These are phyloP conservation scores for Jaculus jaculus DNA, from an alignment of 2,113 vertebrate genomes.

Conservation along the genomic window DNA sequence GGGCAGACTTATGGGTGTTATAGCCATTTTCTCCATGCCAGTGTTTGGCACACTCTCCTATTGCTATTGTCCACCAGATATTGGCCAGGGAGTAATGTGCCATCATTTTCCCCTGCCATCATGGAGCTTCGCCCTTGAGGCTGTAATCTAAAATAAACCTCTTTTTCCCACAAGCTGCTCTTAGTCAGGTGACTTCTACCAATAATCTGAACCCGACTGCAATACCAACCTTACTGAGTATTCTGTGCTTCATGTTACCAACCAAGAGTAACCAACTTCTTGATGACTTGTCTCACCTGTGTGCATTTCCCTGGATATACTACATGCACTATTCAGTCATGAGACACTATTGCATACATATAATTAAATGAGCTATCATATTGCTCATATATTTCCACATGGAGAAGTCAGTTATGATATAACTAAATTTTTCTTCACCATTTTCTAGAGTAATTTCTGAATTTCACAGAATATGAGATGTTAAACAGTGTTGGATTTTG, in stretches of 20 bases:
- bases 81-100: too few species aligned
- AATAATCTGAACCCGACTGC: too few species aligned
- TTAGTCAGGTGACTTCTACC: too few species aligned
- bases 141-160: too few species aligned
- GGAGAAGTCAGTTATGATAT: neutral
- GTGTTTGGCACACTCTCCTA: too few species aligned
- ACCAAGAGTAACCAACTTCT: slow-evolving; percentile 55
- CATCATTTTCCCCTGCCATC: too few species aligned
- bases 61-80: too few species aligned
- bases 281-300: slow-evolving; percentile 55
- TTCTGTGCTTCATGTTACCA: slow-evolving; percentile 75
- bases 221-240: slow-evolving; percentile 71
- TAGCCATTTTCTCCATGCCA: too few species aligned
- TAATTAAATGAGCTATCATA: slow-evolving; percentile 17
- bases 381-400: neutral
- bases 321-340: neutral
- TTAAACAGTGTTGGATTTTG: neutral
- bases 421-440: neutral
- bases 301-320: neutral
- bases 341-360: neutral
- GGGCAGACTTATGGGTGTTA: too few species aligned
- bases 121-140: too few species aligned
- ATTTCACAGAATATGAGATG: neutral
- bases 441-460: slow-evolving; percentile 1
- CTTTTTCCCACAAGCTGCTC: too few species aligned